Evolutionary conservation across 2,888 invertebrate genomes (phyloP), one percentile per base, ranked within the genome.

Genomic region (Acanthoscelides obtectus): DNA sequence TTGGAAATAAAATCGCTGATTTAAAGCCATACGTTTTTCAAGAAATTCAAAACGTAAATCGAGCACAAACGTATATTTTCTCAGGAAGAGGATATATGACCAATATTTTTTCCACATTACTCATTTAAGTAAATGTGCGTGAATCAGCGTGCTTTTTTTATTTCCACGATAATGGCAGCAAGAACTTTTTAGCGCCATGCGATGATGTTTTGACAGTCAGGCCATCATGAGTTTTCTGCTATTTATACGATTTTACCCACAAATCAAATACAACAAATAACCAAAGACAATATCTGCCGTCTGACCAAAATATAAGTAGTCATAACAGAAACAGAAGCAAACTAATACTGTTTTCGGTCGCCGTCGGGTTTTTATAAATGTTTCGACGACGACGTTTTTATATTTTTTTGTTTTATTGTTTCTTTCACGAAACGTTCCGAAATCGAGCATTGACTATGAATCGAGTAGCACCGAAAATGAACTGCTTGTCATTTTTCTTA

Each of bases 361-460:
- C 70, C 71, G 68, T 69, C 74, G 77, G 75, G 69, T 81, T 80
- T 80, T 81, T 80, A 82, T 79, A 82, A 81, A 81, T 81, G 77
- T 79, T 79, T 77, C 81, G 73, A 66, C 66, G 64, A 67, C 65
- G 68, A 72, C 72, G 73, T 78, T 77, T 78, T 75, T 70, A 45
- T 66, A 27, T 74, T 77, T 73, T 77, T 76, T 69, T 45, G 4
- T 75, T 76, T 75, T 76, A 76, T 78, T 79, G 78, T 79, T 78
- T 70, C n/a, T 70, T 70, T 75, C 17, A 20, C 66, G 66, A 71
- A 72, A 69, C 68, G 66, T 45, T 72, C 65, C 20, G 65, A 71
- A 19, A 66, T 66, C 21, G 66, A 66, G 20, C 2, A 74, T 69
- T 71, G 75, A 73, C 73, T 75, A 3, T 45, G 45, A 45, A 45